These are phyloP conservation scores for Halichondria panicea DNA, from an alignment of 37 sponge, comb jelly and placozoan genomes.

Conservation along the genomic window DNA sequence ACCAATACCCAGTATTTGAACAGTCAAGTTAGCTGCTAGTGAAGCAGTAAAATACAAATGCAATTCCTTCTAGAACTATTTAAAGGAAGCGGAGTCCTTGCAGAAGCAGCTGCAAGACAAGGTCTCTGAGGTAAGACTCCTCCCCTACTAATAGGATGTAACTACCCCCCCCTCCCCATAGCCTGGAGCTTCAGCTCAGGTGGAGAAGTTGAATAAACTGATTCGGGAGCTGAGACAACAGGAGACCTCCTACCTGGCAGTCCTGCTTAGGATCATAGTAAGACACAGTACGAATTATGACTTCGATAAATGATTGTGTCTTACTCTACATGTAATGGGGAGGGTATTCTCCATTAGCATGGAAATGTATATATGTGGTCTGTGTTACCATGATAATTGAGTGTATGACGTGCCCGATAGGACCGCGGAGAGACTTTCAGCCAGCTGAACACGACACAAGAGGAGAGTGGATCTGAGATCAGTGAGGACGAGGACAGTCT, in stretches of 20 bases:
- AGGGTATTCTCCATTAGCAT: too few relatives aligned
- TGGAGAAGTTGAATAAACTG: constrained; percentile 52
- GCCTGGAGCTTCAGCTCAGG: constrained; percentile 51
- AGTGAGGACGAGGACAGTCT: background rate
- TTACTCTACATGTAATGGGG: too few relatives aligned
- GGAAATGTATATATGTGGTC: constrained; percentile 5
- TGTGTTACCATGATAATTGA: constrained; percentile 13
- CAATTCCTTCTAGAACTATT: constrained; percentile 8
- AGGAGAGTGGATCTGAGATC: background rate
- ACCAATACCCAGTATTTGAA: too few relatives aligned
- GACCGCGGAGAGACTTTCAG: background rate
- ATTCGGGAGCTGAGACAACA: constrained; percentile 63
- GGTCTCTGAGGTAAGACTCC: constrained; percentile 32
- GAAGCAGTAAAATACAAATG: background rate
- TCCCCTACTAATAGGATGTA: background rate
- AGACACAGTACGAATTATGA: background rate
- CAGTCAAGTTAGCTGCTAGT: too few relatives aligned
- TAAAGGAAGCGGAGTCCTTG: constrained; percentile 52
- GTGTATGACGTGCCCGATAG: background rate
- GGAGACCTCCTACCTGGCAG: constrained; percentile 58
- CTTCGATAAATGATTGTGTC: too few relatives aligned
- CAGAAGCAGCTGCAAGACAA: constrained; percentile 42
- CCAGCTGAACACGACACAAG: background rate
- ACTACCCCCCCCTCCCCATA: background rate
- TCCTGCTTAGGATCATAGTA: constrained; percentile 65